Percentiles rank a stretch among this genome's conserved stretches.
These are phyloP conservation scores for Trinorchestia longiramus DNA, from an alignment of 1,140 invertebrate species.

Conservation along the genomic window DNA sequence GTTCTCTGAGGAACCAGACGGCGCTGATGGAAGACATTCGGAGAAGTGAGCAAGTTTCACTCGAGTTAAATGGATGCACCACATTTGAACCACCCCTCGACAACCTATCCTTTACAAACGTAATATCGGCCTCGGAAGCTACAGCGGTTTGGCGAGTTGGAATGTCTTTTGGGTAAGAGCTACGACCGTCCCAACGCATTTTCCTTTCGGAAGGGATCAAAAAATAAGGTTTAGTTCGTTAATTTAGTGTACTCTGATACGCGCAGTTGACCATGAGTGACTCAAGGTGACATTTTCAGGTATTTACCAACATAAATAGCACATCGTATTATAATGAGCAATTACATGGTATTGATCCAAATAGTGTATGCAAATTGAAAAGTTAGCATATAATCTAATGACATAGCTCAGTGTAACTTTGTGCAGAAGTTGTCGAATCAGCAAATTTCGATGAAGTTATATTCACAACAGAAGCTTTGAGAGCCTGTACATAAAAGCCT, in stretches of 20 bases:
- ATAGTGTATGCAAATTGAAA: background rate
- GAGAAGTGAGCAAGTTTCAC: conserved; percentile 10
- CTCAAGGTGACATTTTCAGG: too few relatives aligned
- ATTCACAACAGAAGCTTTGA: background rate
- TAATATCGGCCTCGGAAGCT: background rate
- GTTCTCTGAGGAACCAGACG: background rate
- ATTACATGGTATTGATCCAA: background rate
- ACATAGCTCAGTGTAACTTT: too few relatives aligned
- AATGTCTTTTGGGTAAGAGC: conserved; percentile 13
- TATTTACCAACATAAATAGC: background rate
- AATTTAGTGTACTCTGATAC: background rate
- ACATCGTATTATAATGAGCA: background rate
- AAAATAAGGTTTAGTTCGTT: background rate
- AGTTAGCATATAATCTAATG: too few relatives aligned
- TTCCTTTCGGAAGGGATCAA: background rate
- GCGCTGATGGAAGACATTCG: conserved; percentile 19
- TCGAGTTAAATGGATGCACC: conserved; percentile 28
- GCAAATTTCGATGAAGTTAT: too few relatives aligned
- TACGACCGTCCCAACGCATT: background rate
- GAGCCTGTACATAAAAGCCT: background rate
- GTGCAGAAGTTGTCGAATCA: too few relatives aligned
- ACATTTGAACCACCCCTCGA: background rate
- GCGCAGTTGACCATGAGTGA: too few relatives aligned
- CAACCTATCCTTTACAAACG: conserved; percentile 28
- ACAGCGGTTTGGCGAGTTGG: background rate